phyloP scores from a whole-genome alignment of 2,888 invertebrate genomes.

The Uloborus plumipes region DNA sequence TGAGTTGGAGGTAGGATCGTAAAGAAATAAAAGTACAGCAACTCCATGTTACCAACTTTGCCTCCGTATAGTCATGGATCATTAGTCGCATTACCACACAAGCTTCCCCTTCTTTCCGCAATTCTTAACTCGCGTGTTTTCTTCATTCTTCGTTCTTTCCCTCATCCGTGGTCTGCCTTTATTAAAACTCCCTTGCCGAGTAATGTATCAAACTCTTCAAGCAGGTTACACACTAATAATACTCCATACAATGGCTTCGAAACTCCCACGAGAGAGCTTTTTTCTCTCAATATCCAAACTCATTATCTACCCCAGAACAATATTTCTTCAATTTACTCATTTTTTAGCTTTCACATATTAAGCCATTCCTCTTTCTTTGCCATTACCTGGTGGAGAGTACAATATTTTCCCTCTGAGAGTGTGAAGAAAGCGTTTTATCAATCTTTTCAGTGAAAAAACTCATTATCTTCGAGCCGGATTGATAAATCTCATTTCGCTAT shows the following conservation, averaged over 20 bases:
- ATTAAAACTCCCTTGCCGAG: constrained; percentile 58
- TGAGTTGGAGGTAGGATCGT: constrained; percentile 55
- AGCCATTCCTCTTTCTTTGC: constrained; percentile 9
- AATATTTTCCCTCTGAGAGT: constrained; percentile 5
- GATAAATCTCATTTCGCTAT: constrained; percentile 14
- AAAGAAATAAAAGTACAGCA: constrained; percentile 56
- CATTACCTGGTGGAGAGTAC: constrained; percentile 6
- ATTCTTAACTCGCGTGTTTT: constrained; percentile 6
- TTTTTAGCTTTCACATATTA: constrained; percentile 6
- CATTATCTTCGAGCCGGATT: constrained; percentile 9
- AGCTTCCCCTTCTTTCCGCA: too few relatives aligned
- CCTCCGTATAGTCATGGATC: constrained; percentile 55
- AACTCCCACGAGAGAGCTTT: neutral
- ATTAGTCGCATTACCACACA: constrained; percentile 51
- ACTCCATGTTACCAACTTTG: constrained; percentile 14
- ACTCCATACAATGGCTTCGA: constrained; percentile 36
- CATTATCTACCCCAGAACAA: constrained; percentile 58
- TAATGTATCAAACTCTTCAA: constrained; percentile 58
- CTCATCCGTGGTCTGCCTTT: constrained; percentile 37
- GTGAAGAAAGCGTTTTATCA: constrained; percentile 19
- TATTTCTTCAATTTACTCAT: constrained; percentile 54
- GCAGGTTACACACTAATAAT: constrained; percentile 50
- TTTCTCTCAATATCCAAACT: constrained; percentile 25
- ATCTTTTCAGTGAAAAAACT: constrained; percentile 23
- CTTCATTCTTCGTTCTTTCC: constrained; percentile 50